Evolutionary conservation across 1,140 invertebrate genomes (phyloP).

Genomic region (Aphelinus certus): DNA sequence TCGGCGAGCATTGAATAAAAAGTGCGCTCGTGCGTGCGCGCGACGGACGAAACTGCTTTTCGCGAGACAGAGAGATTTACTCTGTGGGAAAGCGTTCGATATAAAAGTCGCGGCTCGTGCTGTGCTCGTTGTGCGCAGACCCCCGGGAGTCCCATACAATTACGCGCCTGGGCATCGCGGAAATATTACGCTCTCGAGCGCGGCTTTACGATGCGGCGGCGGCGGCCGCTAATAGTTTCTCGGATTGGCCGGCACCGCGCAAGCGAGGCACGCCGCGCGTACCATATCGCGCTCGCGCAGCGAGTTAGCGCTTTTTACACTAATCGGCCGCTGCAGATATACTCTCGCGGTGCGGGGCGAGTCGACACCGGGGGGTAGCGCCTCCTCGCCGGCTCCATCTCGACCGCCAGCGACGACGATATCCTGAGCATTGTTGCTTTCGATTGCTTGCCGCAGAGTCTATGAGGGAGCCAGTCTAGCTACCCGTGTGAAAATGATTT

Average conservation of each 20-base stretch:
- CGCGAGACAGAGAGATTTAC: too few species aligned
- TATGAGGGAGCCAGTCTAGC: too few species aligned
- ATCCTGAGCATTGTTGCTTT: too few species aligned
- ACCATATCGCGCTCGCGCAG: not conserved
- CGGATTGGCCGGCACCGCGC: constrained; percentile 18
- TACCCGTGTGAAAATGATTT: too few species aligned
- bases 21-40: constrained; percentile 4
- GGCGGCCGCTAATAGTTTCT: constrained; percentile 38
- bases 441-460: too few species aligned
- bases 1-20: not conserved
- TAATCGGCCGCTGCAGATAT: not conserved
- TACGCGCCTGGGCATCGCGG: constrained; percentile 25
- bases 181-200: constrained; percentile 32
- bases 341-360: not conserved
- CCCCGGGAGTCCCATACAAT: constrained; percentile 23
- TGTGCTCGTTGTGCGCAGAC: constrained; percentile 1
- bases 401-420: too few species aligned
- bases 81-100: not conserved
- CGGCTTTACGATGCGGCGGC: constrained; percentile 28
- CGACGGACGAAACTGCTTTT: too few species aligned
- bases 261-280: too few species aligned
- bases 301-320: constrained; percentile 25
- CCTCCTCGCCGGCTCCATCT: too few species aligned
- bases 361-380: not conserved
- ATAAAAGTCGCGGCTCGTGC: constrained; percentile 24